Evolutionary conservation across 2,888 invertebrate genomes (phyloP).

Genomic region (Trissoscelio sp.): DNA sequence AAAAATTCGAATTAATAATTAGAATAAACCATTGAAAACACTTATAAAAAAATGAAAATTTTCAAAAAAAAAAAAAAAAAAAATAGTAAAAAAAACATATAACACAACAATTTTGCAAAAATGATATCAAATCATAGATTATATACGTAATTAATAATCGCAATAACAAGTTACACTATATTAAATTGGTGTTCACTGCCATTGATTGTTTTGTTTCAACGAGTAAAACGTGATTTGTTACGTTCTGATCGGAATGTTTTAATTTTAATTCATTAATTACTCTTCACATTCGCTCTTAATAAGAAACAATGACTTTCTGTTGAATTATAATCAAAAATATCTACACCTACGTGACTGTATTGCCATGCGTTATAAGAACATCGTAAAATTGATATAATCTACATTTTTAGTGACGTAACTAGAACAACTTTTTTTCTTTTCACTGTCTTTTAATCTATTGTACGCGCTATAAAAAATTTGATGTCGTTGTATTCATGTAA

Average conservation of each 20-base stretch:
- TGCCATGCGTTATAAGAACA: slow-evolving; percentile 63
- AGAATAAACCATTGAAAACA: too few species aligned
- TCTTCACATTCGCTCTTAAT: slow-evolving; percentile 18
- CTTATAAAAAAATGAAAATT: too few species aligned
- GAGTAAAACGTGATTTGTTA: slow-evolving; percentile 19
- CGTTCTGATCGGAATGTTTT: slow-evolving; percentile 28
- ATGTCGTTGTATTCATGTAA: slow-evolving; percentile 43
- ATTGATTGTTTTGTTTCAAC: slow-evolving; percentile 51
- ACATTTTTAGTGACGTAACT: slow-evolving; percentile 62
- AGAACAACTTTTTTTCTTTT: slow-evolving; percentile 42
- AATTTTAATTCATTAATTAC: slow-evolving; percentile 8
- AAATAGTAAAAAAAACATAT: too few species aligned
- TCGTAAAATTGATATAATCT: slow-evolving; percentile 64
- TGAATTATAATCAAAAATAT: slow-evolving; percentile 19
- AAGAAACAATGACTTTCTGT: slow-evolving; percentile 19
- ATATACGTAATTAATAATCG: slow-evolving; percentile 18
- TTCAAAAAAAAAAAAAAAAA: too few species aligned
- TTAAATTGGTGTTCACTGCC: slow-evolving; percentile 54
- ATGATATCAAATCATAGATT: slow-evolving; percentile 6
- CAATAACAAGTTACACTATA: neutral
- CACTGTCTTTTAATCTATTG: slow-evolving; percentile 25
- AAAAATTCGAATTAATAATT: too few species aligned
- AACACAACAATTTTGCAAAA: neutral
- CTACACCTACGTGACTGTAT: slow-evolving; percentile 55
- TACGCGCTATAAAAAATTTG: slow-evolving; percentile 46